These are phyloP conservation scores for Actinia tenebrosa DNA, from an alignment of 64 coral and sea anemone genomes.

Conservation along the genomic window DNA sequence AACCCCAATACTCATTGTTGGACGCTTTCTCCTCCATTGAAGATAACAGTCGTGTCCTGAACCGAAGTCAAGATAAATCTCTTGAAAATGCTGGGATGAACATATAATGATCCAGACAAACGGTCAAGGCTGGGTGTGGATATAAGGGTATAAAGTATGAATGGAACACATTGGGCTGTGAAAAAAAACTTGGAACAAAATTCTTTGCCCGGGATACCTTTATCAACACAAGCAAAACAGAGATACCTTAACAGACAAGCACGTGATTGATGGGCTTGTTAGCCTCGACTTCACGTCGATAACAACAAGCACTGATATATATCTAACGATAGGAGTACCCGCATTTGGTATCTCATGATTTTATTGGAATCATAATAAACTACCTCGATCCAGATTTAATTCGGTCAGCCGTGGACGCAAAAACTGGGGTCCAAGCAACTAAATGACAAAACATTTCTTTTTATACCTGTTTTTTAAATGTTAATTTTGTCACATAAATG, in stretches of 20 bases:
- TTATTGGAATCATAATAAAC: not conserved
- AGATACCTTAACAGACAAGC: too few species aligned
- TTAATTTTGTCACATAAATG: not conserved
- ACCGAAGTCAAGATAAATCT: not conserved
- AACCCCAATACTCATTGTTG: conserved; percentile 6
- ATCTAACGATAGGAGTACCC: not conserved
- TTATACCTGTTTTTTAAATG: not conserved
- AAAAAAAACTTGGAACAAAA: too few species aligned
- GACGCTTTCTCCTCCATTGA: conserved; percentile 53
- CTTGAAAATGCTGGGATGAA: not conserved
- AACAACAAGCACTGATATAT: not conserved
- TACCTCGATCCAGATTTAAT: not conserved
- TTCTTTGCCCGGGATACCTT: too few species aligned
- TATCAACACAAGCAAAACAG: too few species aligned
- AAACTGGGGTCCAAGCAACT: not conserved
- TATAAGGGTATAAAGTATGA: too few species aligned
- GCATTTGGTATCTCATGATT: not conserved
- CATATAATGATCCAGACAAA: not conserved
- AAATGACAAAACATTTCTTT: not conserved
- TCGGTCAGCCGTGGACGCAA: not conserved
- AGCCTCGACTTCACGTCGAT: not conserved
- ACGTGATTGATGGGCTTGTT: too few species aligned
- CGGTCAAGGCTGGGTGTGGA: not conserved
- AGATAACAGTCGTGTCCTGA: conserved; percentile 20
- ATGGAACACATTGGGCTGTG: too few species aligned